Base-by-base conservation (phyloP, 2,888 invertebrate species). In the Heterodera filipjevi region DNA sequence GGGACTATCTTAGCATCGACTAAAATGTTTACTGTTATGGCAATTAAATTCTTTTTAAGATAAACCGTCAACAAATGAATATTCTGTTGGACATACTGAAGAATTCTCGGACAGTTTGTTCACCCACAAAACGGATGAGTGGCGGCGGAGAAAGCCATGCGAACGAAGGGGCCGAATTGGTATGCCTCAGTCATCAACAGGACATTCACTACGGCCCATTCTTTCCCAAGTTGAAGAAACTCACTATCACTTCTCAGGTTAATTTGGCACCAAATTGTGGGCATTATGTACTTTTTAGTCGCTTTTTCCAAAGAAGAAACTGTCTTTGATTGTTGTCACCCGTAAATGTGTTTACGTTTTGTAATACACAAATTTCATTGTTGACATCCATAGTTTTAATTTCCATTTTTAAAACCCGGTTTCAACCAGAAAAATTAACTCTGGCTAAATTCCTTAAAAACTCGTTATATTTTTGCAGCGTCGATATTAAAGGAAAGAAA, bases 241-340 rank as follows among this genome's bases (percentile, higher is more conserved):
- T 86, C 35, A 86, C 86, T n/a, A 82, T 86, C 19, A 86, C 86
- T 8, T 83, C 85, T 22, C 81, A 84, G 79, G 86, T 86, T 64
- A 53, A 59, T 75, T 46, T 80, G 30, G 64, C 30, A 49, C 32
- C 49, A 5, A 39, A 39, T 35, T 35, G n/a, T 12, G n/a, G n/a
- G n/a, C n/a, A n/a, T n/a, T n/a, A n/a, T n/a, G n/a, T n/a, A n/a
- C n/a, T n/a, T n/a, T n/a, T n/a, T n/a, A n/a, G n/a, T n/a, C n/a
- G n/a, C n/a, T n/a, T n/a, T n/a, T n/a, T n/a, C n/a, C n/a, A n/a
- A n/a, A n/a, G n/a, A n/a, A n/a, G n/a, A n/a, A n/a, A n/a, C n/a
- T n/a, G n/a, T n/a, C n/a, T n/a, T n/a, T n/a, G n/a, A n/a, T n/a
- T n/a, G n/a, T n/a, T n/a, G n/a, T n/a, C n/a, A n/a, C n/a, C n/a